Base-by-base conservation (phyloP, 1,140 invertebrate genomes). In the Rhynchophorus ferrugineus region DNA sequence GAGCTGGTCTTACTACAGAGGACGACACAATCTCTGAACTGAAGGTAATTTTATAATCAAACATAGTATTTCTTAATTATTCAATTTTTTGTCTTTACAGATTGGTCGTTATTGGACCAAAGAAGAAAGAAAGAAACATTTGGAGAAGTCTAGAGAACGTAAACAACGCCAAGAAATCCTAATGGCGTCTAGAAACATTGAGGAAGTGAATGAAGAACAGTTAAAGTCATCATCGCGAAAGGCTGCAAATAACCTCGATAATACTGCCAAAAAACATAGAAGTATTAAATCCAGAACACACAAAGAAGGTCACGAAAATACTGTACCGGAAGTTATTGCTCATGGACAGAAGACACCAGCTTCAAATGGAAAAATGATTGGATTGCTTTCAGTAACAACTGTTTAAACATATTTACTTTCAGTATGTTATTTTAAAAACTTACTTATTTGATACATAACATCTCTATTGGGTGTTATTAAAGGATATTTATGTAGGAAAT, bases 1-100 rank as follows among this genome's bases (percentile, higher is more conserved):
- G 84, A 22, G 77, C 78, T 47, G 84, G 85, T 1, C 72, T 85
- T 34, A 89, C 85, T 1, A 89, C 87, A 1, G 87, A 90, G 64
- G 87, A 90, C 62, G 87, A 91, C 60, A 83, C 84, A 9, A 77
- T 85, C 65, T 88, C 85, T 13, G 87, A 90, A 63, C 72, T 89
- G 43, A 90, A 90, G 70, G 77, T 79, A 64, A 45, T 22, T 58
- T 49, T 56, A 50, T 17, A 44, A 8, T 44, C 11, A 6, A 35
- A n/a, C 38, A 11, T 46, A 33, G 24, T 21, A 8, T 36, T 39
- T 22, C 48, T 29, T 38, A 14, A 38, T 38, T 5, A 44, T 44
- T 41, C 19, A 7, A 5, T 18, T 44, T 29, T 21, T 47, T 47
- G 20, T 24, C 17, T 7, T n/a, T 46, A 3, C 60, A 79, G 76